These are phyloP conservation scores for Drosophila seguyi DNA, from an alignment of 1,140 invertebrate genomes.

Conservation along the genomic window DNA sequence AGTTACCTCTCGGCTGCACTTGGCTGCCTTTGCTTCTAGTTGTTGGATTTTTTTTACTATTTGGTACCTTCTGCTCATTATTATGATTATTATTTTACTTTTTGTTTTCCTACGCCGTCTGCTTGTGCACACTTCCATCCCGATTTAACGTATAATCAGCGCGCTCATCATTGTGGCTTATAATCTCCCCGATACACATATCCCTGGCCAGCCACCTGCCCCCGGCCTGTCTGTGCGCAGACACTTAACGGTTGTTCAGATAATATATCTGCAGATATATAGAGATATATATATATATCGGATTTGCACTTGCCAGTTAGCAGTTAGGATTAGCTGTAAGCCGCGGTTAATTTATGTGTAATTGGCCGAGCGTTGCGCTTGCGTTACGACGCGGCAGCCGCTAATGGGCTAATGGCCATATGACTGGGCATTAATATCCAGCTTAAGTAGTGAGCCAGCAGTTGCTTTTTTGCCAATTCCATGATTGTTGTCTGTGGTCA, in stretches of 20 bases:
- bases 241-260: conserved; percentile 76
- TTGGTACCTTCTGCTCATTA: conserved; percentile 58
- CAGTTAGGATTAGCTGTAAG: conserved; percentile 56
- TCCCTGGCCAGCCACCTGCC: conserved; percentile 36
- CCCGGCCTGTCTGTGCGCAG: conserved; percentile 37
- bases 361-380: conserved; percentile 79
- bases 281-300: conserved; percentile 27
- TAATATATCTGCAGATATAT: conserved; percentile 23
- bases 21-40: conserved; percentile 51
- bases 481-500: conserved; percentile 32
- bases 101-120: conserved; percentile 48
- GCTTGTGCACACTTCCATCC: conserved; percentile 47
- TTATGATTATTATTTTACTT: conserved; percentile 66
- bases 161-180: conserved; percentile 67
- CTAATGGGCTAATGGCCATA: conserved; percentile 58
- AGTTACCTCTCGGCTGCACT: conserved; percentile 76
- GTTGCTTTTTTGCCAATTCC: conserved; percentile 27
- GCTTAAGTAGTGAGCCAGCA: conserved; percentile 52
- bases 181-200: conserved; percentile 34
- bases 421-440: conserved; percentile 63
- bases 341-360: conserved; percentile 78
- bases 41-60: conserved; percentile 12
- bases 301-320: conserved; percentile 40
- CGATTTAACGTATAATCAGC: conserved; percentile 75
- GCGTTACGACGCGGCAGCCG: conserved; percentile 54